Evolutionary conservation across 2,888 invertebrate species (phyloP), one percentile per base, ranked within the genome.

Genomic region (Notodonta ziczac): DNA sequence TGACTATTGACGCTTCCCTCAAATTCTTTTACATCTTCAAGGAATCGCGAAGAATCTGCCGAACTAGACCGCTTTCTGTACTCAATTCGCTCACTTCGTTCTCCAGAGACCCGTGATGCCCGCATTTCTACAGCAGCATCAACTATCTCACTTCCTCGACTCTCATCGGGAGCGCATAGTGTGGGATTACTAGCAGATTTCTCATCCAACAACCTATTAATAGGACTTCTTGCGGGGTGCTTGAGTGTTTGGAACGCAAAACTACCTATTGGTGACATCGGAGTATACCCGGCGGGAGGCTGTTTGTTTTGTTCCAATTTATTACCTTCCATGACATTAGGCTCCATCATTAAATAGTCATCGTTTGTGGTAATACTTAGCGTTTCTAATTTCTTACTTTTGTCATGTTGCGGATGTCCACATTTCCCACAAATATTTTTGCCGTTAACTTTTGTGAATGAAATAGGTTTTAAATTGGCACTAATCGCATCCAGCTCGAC

Each of bases 121-220:
- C 71, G 68, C 16, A 56, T 52, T 16, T 75, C 74, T 1, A 65
- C 59, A 0, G 52, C 54, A 10, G 32, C 58, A 8, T 68, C 51
- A 0, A 57, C 65, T 0, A 63, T 44, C 0, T 57, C 60, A 10
- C 57, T 39, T 3, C 66, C 59, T 4, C 70, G 60, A 14, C 56
- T 56, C 24, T 78, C 78, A 5, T 82, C 85, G 12, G 83, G 81
- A 0, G 94, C 95, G 16, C 94, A 93, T 5, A 97, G 83, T 50
- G 96, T 95, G 0, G 96, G 96, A 80, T 96, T 96, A 78, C 96
- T 96, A 8, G 96, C 96, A 6, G 95, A 95, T 70, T 95, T 95
- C 64, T 95, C 95, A 4, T 94, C 94, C 61, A 84, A 88, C 69
- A 87, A 83, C 81, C 85, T 76, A 48, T 75, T 80, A 16, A 82